Evolutionary conservation across 35 echinoderm and acorn worm species (phyloP), one percentile per base, ranked within the genome.

Genomic region (Lytechinus variegatus): DNA sequence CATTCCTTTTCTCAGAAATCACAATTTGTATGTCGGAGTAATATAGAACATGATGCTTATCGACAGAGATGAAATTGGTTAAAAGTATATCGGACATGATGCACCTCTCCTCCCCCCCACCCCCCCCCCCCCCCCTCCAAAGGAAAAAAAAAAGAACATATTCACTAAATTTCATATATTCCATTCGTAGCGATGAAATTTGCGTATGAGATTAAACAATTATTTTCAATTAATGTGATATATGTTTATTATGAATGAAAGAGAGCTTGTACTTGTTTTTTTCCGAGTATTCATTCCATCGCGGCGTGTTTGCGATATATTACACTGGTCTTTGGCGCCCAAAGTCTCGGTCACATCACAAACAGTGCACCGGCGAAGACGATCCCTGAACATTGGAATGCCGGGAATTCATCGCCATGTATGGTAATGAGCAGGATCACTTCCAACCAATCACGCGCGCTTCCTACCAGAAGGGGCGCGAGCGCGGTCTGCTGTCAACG

Each of bases 341-440:
- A 79, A 79, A 16, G 14, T 1, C 12, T 79, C 66, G 66, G 19
- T 3, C 66, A 79, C 66, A 79, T 7, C 66, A n/a, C 14, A 79
- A 27, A 79, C 66, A 79, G 19, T 4, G 66, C 66, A 90, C 88
- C 52, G 88, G 14, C n/a, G 88, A 33, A 54, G 92, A 57, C 27
- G 92, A 55, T 57, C 92, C 92, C 92, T 93, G 55, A 93, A 93
- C 16, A 57, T 27, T 27, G 92, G 92, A 27, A 93, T 93, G 92
- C 16, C 52, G n/a, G 92, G 55, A 55, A 93, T 93, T 54, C 92
- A 93, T 55, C 21, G 55, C 92, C 92, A 93, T 93, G 54, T 93
- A 93, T 93, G 92, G 92, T 55, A 93, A 93, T 93, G 54, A 55
- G 53, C 92, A 16, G 54, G 92, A 12, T 54, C 54, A 93, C 92